These are phyloP conservation scores for Vimba vimba DNA, from an alignment of 2,113 vertebrate genomes.

Conservation along the genomic window DNA sequence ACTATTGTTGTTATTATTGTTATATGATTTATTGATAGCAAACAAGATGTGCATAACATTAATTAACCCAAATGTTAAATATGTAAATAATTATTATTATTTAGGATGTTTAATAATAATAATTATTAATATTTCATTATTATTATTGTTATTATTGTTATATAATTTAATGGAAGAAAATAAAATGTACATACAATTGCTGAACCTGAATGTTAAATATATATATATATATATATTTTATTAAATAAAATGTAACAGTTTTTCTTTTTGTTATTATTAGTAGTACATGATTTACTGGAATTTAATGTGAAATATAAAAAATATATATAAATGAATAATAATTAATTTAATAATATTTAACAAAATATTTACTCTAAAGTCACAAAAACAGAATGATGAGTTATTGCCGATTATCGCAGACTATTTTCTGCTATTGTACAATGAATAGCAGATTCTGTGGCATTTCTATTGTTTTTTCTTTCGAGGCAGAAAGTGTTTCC, in stretches of 20 bases:
- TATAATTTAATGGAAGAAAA: not conserved
- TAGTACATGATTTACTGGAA: not conserved
- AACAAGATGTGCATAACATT: no score
- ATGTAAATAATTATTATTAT: no score
- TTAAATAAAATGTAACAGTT: no score
- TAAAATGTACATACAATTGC: not conserved
- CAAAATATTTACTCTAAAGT: not conserved
- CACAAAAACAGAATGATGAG: not conserved
- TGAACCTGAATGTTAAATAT: not conserved
- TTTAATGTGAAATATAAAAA: no score
- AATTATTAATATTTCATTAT: no score
- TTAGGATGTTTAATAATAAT: no score
- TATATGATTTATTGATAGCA: no score
- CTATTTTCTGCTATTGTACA: not conserved
- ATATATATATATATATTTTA: no score
- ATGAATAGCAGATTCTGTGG: not conserved
- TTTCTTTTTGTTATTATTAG: not conserved
- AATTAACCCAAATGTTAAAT: no score
- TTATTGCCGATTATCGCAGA: not conserved
- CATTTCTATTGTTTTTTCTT: not conserved
- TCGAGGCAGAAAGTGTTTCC: not conserved
- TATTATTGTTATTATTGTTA: not conserved
- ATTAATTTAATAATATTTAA: not conserved
- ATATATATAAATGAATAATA: no score
- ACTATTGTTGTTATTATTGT: no score